Evolutionary conservation across 2,888 invertebrate genomes (phyloP).

Genomic region (Ornithoptera alexandrae): DNA sequence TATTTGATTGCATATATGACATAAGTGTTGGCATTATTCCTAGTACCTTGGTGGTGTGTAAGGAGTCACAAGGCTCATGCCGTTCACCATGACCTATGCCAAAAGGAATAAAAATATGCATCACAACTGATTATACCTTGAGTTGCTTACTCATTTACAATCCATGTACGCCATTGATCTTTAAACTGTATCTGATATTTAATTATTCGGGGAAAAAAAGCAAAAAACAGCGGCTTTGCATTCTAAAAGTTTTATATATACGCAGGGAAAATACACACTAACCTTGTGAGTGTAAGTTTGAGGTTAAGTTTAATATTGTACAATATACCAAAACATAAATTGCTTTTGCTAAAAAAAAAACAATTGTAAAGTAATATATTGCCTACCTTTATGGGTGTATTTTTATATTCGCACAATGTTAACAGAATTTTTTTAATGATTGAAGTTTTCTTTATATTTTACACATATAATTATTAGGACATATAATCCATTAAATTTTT

Average conservation of each 20-base stretch:
- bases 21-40: slow-evolving; percentile 35
- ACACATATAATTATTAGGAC: too few relatives aligned
- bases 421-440: too few relatives aligned
- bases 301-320: not conserved
- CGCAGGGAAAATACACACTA: not conserved
- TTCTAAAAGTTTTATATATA: slow-evolving; percentile 9
- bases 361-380: not conserved
- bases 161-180: slow-evolving; percentile 17
- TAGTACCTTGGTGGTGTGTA: slow-evolving; percentile 31
- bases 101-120: slow-evolving; percentile 32
- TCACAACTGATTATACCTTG: slow-evolving; percentile 32
- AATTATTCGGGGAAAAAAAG: slow-evolving; percentile 16
- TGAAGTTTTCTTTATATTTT: too few relatives aligned
- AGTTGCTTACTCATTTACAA: slow-evolving; percentile 29
- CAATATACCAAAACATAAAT: not conserved
- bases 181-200: slow-evolving; percentile 14
- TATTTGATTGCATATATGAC: slow-evolving; percentile 22
- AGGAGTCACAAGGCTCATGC: slow-evolving; percentile 43
- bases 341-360: not conserved
- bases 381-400: too few relatives aligned
- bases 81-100: slow-evolving; percentile 50
- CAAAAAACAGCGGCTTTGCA: not conserved
- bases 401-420: too few relatives aligned
- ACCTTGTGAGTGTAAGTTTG: not conserved
- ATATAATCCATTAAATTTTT: too few relatives aligned